Base-by-base conservation (phyloP, 2,113 vertebrate species). In the Zosterops japonicus region DNA sequence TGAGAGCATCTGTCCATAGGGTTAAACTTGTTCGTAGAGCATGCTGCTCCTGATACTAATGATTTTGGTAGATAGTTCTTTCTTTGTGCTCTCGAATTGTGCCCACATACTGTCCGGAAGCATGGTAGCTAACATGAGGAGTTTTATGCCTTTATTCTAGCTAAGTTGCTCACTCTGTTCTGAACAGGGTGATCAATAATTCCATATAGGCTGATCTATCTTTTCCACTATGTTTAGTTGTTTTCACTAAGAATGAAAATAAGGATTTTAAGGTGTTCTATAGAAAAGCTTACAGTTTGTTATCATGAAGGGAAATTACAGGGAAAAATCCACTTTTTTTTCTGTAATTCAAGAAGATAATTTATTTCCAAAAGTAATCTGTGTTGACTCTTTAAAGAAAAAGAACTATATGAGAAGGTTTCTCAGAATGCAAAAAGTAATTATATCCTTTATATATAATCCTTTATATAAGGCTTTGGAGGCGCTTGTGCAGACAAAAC, bases 401-500 rank as follows among this genome's bases (percentile, higher is more conserved):
- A 70, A 64, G 22, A 64, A 50, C 1, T 12, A 5, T 50, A 21
- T 5, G 0, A 35, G 20, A 87, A 42, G 1, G 16, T 82, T 82
- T 70, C 44, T 68, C 15, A 79, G 53, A 52, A 60, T 72, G 28
- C 23, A 44, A 24, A 2, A 2, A 22, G 4, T 31, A 36, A 46
- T 63, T 22, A 39, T 46, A 46, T 46, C 20, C 20, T 46, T 21
- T 46, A 46, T 46, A 46, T 21, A 21, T 46, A 46, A 46, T 46
- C 7, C 8, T 24, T 8, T 49, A 27, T 9, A 3, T 28, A 74
- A 60, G 8, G 35, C 3, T 60, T 67, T 13, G 46, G 23, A 69
- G 7, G 12, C 0, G 0, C 1, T 67, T 72, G 20, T 55, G 33
- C 15, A 36, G 46, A 13, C 8, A 31, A 11, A 78, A 6, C 5